Conservation (phyloP, 2,113 vertebrate species). For the Hyperopisus bebe region DNA sequence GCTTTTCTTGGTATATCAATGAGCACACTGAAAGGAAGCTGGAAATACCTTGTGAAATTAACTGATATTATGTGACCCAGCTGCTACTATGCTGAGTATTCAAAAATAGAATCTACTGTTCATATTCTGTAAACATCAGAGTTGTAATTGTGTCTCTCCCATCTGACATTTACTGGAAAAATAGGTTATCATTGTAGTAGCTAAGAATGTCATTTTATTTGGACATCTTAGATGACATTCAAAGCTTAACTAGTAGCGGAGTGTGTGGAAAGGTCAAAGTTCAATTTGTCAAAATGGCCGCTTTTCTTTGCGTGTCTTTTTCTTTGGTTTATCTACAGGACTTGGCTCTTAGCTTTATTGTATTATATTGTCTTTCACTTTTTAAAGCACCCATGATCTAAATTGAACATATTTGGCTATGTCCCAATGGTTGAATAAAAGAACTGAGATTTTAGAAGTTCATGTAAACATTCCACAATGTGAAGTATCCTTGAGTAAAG, state of each 20-base stretch:
- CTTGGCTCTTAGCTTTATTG: too few relatives aligned
- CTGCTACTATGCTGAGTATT: not conserved
- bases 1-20: not conserved
- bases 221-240: constrained; percentile 40
- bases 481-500: not conserved
- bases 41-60: not conserved
- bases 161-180: constrained; percentile 48
- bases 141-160: constrained; percentile 44
- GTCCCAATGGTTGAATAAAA: not conserved
- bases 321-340: not conserved
- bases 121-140: constrained; percentile 24
- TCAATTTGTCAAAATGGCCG: not conserved
- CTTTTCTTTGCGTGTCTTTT: not conserved
- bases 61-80: constrained; percentile 37
- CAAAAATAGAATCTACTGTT: not conserved
- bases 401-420: not conserved
- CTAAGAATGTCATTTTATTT: constrained; percentile 41
- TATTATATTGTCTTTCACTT: not conserved
- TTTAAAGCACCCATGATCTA: not conserved
- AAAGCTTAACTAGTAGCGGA: constrained; percentile 30
- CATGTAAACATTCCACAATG: not conserved
- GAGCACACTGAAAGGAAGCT: not conserved
- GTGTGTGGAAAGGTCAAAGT: constrained; percentile 24
- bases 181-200: constrained; percentile 46
- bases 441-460: not conserved